phyloP scores from a whole-genome alignment of 2,113 vertebrate species.

The Psephotus haematonotus region DNA sequence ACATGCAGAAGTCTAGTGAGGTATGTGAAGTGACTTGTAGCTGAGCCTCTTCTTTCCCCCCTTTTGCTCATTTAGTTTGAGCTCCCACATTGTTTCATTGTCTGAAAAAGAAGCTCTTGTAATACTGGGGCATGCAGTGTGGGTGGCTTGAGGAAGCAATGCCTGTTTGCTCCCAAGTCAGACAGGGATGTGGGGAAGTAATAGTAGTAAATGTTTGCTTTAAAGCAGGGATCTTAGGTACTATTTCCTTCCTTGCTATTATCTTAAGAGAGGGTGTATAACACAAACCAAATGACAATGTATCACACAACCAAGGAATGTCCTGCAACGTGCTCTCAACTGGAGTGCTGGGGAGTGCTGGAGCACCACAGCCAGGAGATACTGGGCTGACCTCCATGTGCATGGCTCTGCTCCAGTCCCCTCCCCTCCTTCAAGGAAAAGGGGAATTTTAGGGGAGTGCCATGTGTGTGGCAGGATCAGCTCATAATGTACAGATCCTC shows the following conservation, averaged over 20 bases:
- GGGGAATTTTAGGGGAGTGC: background rate
- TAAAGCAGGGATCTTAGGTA: background rate
- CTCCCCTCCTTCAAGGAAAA: background rate
- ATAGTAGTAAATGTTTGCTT: background rate
- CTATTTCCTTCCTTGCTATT: background rate
- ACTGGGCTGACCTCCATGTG: background rate
- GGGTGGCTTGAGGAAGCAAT: background rate
- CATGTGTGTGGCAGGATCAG: background rate
- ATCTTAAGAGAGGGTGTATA: background rate
- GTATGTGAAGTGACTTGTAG: background rate
- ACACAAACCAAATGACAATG: background rate
- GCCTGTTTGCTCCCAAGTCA: background rate
- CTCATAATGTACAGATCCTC: background rate
- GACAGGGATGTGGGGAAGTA: background rate
- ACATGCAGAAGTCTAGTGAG: background rate
- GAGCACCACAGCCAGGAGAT: rapidly evolving
- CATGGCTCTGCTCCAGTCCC: background rate
- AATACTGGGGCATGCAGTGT: background rate
- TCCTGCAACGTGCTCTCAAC: background rate
- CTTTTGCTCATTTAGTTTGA: background rate
- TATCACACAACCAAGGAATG: background rate
- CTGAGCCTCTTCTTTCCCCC: background rate
- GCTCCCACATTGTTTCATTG: background rate
- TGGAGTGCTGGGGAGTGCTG: rapidly evolving
- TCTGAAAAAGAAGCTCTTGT: background rate